Conservation (phyloP, 2,797 vertebrate species). For the Rhinatrema bivittatum region DNA sequence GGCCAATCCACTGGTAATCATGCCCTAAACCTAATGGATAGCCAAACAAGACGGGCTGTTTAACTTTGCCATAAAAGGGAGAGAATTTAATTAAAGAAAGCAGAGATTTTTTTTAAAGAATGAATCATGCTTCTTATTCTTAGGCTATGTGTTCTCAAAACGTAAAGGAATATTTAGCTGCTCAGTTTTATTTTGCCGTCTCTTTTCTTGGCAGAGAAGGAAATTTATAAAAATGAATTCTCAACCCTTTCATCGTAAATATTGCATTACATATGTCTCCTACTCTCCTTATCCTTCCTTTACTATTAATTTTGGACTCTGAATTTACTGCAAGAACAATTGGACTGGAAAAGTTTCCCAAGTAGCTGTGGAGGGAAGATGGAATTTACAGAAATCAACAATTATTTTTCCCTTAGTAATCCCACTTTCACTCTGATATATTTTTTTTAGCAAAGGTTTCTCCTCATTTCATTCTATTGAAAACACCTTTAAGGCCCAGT, state of each 20-base stretch:
- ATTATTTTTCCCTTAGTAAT: background rate
- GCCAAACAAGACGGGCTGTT: slow-evolving; percentile 29
- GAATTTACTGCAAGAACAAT: background rate
- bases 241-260: background rate
- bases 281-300: slow-evolving; percentile 5
- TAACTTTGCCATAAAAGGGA: slow-evolving; percentile 32
- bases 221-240: slow-evolving; percentile 5
- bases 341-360: background rate
- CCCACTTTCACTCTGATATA: no score
- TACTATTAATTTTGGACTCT: background rate
- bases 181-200: background rate
- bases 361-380: no score
- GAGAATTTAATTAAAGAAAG: slow-evolving; percentile 12
- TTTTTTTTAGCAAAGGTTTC: no score
- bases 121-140: slow-evolving; percentile 39
- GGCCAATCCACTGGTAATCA: slow-evolving; percentile 97
- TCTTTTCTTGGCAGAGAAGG: background rate
- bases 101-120: slow-evolving; percentile 3
- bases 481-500: no score
- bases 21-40: slow-evolving; percentile 77
- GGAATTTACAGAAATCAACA: slow-evolving; percentile 2
- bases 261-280: background rate
- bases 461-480: no score
- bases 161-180: slow-evolving; percentile 7
- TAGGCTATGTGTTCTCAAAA: background rate